Evolutionary conservation across 2,113 vertebrate species (phyloP).

Genomic region (Cyanoramphus novaezelandiae): DNA sequence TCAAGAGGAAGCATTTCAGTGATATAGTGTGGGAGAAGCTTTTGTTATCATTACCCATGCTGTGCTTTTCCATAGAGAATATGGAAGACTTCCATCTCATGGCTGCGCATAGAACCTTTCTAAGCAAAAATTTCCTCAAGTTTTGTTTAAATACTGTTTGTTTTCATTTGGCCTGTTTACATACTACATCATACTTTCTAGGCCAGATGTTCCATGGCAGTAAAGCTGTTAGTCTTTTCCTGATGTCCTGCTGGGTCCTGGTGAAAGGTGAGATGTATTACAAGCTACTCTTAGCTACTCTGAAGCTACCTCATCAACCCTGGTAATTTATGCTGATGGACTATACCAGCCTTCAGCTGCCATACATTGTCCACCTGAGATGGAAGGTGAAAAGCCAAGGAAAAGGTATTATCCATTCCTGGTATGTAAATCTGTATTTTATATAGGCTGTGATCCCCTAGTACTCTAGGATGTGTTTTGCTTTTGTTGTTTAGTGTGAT

Average conservation of each 20-base stretch:
- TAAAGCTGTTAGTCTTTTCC: not conserved
- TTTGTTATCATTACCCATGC: not conserved
- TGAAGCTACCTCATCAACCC: not conserved
- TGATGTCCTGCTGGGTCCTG: not conserved
- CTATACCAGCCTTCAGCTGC: not conserved
- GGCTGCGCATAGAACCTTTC: not conserved
- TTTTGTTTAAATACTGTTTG: not conserved
- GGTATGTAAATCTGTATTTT: not conserved
- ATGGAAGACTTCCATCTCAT: not conserved
- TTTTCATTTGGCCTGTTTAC: not conserved
- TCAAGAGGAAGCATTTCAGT: not conserved
- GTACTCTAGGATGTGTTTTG: not conserved
- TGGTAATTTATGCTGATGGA: not conserved
- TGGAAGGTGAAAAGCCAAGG: not conserved
- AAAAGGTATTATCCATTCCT: not conserved
- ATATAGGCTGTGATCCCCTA: not conserved
- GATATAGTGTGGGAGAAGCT: not conserved
- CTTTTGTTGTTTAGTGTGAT: not conserved
- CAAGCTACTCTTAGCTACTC: not conserved
- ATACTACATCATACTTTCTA: rapidly evolving
- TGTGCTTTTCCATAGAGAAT: not conserved
- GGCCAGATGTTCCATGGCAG: not conserved
- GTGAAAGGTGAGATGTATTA: not conserved
- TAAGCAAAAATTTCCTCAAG: not conserved
- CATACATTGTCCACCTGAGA: not conserved